A percentile compares a stretch with the other conserved stretches of the same genome.
phyloP scores from a whole-genome alignment of 2,113 vertebrate genomes.

The Loxodonta africana region DNA sequence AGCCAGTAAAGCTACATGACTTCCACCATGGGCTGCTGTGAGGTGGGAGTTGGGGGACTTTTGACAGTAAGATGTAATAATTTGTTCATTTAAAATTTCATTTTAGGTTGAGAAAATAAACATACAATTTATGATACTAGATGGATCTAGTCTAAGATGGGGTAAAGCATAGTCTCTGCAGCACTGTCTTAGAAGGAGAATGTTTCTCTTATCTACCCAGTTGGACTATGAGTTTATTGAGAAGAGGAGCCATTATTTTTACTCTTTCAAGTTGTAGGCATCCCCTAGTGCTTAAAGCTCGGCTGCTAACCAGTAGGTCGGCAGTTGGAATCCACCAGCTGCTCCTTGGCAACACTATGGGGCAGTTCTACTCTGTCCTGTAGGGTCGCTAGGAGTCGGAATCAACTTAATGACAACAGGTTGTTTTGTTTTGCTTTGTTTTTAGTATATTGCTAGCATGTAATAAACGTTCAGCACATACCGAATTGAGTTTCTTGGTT shows the following conservation, averaged over 20 bases:
- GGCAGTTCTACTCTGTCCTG: no score
- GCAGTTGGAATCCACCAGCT: no score
- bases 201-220: neutral
- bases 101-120: neutral
- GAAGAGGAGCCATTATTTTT: neutral
- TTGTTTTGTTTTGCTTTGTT: no score
- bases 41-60: neutral
- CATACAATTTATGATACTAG: neutral
- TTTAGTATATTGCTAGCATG: accelerated
- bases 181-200: neutral
- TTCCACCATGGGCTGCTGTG: neutral
- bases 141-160: neutral
- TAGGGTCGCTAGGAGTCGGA: no score
- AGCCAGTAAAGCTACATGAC: neutral
- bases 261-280: neutral
- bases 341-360: no score
- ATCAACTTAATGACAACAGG: no score
- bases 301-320: no score
- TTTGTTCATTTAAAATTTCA: neutral
- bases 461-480: no score
- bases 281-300: no score
- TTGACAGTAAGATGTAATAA: neutral
- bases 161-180: neutral
- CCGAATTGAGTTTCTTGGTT: neutral
- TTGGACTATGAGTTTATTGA: neutral